phyloP scores from a whole-genome alignment of 2,797 vertebrate genomes.

The Malurus splendens region DNA sequence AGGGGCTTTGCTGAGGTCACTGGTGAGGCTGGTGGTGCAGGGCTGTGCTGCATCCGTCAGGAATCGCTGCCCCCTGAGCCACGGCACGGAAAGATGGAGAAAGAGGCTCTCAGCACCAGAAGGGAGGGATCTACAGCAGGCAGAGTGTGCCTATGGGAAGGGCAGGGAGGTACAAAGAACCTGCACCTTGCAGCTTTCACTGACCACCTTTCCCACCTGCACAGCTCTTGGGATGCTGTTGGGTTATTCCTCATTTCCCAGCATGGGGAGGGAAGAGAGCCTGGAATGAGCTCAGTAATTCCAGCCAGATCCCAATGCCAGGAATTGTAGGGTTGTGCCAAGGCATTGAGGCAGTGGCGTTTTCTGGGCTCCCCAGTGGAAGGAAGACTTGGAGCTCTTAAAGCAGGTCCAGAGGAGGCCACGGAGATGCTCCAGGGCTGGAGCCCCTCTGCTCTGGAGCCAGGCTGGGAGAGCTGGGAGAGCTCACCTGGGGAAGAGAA shows the following conservation, averaged over 20 bases:
- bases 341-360: neutral
- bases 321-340: neutral
- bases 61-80: neutral
- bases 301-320: neutral
- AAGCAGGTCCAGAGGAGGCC: neutral
- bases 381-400: neutral
- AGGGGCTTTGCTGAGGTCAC: neutral
- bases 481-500: neutral
- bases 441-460: neutral
- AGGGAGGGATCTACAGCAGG: neutral
- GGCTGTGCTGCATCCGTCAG: rapidly evolving
- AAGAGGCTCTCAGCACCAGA: rapidly evolving
- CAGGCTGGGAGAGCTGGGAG: neutral
- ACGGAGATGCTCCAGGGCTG: rapidly evolving
- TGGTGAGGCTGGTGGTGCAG: neutral
- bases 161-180: neutral
- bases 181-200: neutral
- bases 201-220: rapidly evolving
- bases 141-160: neutral
- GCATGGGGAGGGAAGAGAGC: rapidly evolving
- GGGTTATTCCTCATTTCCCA: neutral
- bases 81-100: neutral
- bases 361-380: neutral
- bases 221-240: rapidly evolving
- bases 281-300: neutral